Base-by-base conservation (phyloP, 2,113 vertebrate species). In the Rhabdornis inornatus region DNA sequence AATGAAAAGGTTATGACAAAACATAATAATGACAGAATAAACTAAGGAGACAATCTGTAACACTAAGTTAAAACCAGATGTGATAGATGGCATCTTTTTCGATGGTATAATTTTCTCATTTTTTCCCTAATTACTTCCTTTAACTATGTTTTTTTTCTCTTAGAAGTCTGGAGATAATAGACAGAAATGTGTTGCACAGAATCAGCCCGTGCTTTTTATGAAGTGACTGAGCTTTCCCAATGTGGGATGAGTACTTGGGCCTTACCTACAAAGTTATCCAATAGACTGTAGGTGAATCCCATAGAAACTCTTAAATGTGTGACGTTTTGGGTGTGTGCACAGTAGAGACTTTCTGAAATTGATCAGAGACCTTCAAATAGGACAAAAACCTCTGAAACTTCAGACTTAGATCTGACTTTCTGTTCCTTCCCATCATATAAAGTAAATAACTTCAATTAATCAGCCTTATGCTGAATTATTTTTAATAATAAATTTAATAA, bases 391-490 rank as follows among this genome's bases (percentile, higher is more conserved):
- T 61, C 16, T 61, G 21, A 57, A 77, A 69, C 7, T 23, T 81
- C 22, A 25, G 11, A 28, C 15, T 61, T 57, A 21, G 37, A 27
- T 21, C 7, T 60, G 22, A n/a, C 31, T 66, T 93, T 28, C 9
- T 21, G 1, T 57, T 76, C 16, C 15, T 69, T 83, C 35, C 47
- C 9, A 30, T 42, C 0, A 0, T 40, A 15, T 53, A 37, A 61
- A 75, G 27, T 9, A 85, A 92, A 56, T 42, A 70, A 53, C 7
- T 4, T 64, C 37, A 47, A 76, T 60, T 53, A 74, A 80, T 35
- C 19, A 68, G 25, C 4, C 14, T 33, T 9, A 28, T 57, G 15
- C 3, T 44, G n/a, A n/a, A n/a, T n/a, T n/a, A n/a, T n/a, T n/a
- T n/a, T n/a, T n/a, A n/a, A n/a, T n/a, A n/a, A n/a, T n/a, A n/a